Base-by-base conservation (phyloP, 2,888 invertebrate species). In the Tenthredo scrophulariae region DNA sequence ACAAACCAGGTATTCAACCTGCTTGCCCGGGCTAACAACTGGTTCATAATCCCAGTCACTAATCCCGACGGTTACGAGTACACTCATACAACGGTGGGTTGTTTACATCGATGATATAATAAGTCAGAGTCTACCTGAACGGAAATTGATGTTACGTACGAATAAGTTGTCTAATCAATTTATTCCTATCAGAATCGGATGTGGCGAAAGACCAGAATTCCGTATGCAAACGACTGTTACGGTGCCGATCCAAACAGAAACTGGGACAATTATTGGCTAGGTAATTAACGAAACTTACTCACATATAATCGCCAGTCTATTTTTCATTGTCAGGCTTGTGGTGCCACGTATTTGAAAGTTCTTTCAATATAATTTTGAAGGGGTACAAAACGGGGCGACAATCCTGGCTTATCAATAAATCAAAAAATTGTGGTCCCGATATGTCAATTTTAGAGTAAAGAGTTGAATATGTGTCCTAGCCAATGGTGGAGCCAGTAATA, bases 1-100 rank as follows among this genome's bases (percentile, higher is more conserved):
- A 92, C 93, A 0, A 93, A 95, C 50, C 89, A 91, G 2, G 93
- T 94, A 58, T 92, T 95, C 0, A 92, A 90, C 86, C 87, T 91
- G 4, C 94, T 95, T 13, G 93, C 94, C 0, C 92, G 94, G 84
- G 94, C 94, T 67, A 95, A 94, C 87, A 96, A 96, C 87, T 97
- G 96, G 96, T 96, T 96, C 89, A 94, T 97, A 85, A 94, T 97
- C 85, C 97, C 97, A 0, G 93, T 96, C 67, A 92, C 95, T 3
- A 97, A 97, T 91, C 96, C 96, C n/a, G 97, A 97, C 93, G 97
- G 97, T 0, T 96, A 95, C 88, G 95, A 95, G 77, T 96, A 95
- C 90, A 94, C 96, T 0, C 96, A 96, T 88, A 94, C 94, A 18
- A 92, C 92, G 22, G 95, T 94, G 89, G 91, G 94, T 89, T 70